A percentile compares a stretch with the other conserved stretches of the same genome.
These are phyloP conservation scores for Salpingus planirostris DNA, from an alignment of 2,888 invertebrate genomes.

Conservation along the genomic window DNA sequence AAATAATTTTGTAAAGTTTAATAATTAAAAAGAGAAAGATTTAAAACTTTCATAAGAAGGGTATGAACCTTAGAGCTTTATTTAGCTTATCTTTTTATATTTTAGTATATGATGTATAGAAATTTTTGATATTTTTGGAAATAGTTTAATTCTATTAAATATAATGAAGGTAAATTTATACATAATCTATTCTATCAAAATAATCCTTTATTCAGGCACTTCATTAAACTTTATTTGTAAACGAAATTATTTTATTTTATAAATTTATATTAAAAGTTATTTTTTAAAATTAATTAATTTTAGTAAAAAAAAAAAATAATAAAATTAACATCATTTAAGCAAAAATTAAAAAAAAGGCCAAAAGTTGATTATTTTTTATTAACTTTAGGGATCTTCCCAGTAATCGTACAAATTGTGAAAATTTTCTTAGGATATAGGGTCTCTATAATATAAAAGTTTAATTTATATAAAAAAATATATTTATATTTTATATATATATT, in stretches of 20 bases:
- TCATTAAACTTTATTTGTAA: conserved; percentile 25
- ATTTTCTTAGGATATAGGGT: too few relatives aligned
- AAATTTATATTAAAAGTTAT: conserved; percentile 7
- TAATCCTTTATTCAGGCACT: conserved; percentile 52
- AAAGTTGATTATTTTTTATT: too few relatives aligned
- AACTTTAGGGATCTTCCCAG: too few relatives aligned
- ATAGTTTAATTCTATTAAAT: conserved; percentile 55
- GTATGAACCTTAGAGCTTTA: conserved; percentile 44
- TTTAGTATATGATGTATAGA: conserved; percentile 55
- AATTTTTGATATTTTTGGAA: conserved; percentile 52
- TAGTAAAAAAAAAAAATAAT: too few relatives aligned
- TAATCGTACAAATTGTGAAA: too few relatives aligned
- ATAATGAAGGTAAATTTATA: conserved; percentile 40
- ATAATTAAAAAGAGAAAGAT: conserved; percentile 48
- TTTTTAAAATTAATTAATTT: conserved; percentile 22
- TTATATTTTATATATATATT: conserved; percentile 19
- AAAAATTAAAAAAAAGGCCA: too few relatives aligned
- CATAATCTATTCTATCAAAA: conserved; percentile 54
- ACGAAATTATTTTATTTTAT: too few relatives aligned
- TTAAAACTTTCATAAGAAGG: conserved; percentile 41
- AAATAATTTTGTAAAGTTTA: conserved; percentile 45
- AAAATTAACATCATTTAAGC: too few relatives aligned
- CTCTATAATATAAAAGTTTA: conserved; percentile 15
- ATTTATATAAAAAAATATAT: conserved; percentile 25
- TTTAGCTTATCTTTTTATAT: conserved; percentile 52